Conservation (phyloP, 2,888 invertebrate genomes). For the Timema cristinae region DNA sequence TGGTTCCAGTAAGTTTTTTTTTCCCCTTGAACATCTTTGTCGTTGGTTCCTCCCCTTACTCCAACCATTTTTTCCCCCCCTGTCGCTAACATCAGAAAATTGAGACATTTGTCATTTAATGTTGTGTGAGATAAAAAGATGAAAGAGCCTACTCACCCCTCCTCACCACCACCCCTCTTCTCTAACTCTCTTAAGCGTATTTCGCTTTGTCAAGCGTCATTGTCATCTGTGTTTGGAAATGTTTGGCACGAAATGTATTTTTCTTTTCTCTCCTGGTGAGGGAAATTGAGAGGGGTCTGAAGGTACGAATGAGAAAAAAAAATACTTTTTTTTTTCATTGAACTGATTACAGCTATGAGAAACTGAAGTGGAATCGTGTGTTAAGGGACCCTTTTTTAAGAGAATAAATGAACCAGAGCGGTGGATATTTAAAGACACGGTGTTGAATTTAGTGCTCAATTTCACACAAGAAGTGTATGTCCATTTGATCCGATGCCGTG, state of each 20-base stretch:
- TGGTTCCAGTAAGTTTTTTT: too few relatives aligned
- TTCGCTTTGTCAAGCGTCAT: conserved; percentile 21
- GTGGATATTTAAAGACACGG: too few relatives aligned
- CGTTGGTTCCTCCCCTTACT: too few relatives aligned
- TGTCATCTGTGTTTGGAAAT: conserved; percentile 14
- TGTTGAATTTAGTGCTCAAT: too few relatives aligned
- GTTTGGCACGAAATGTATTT: too few relatives aligned
- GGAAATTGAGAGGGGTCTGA: background rate
- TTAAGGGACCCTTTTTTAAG: too few relatives aligned
- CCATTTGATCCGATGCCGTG: too few relatives aligned
- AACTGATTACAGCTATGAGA: background rate
- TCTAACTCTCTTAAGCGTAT: background rate
- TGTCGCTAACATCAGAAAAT: conserved; percentile 21
- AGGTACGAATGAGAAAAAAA: background rate
- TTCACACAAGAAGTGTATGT: too few relatives aligned
- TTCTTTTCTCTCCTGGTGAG: too few relatives aligned
- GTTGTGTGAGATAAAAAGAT: conserved; percentile 20
- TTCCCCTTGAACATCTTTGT: too few relatives aligned
- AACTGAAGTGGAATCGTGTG: too few relatives aligned
- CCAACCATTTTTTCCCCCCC: background rate
- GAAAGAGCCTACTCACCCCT: background rate
- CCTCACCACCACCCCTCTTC: background rate
- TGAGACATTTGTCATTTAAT: conserved; percentile 28
- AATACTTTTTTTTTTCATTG: background rate
- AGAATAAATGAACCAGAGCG: too few relatives aligned